These are phyloP conservation scores for Penelope pileata DNA, from an alignment of 2,113 vertebrate species.

Conservation along the genomic window DNA sequence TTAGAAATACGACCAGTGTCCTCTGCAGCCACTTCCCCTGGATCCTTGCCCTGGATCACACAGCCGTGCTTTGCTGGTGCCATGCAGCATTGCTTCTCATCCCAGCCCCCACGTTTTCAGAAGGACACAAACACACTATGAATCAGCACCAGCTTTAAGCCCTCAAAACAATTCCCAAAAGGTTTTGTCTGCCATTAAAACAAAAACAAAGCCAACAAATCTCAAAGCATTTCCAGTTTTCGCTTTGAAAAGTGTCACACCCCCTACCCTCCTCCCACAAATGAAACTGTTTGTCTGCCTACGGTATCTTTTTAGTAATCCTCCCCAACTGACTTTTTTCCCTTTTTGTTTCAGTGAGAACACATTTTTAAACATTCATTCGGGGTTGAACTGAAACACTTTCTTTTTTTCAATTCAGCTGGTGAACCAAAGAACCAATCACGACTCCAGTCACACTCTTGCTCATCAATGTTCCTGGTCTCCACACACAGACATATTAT, in stretches of 20 bases:
- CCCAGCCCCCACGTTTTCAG: not conserved
- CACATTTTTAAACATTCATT: not conserved
- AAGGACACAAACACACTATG: not conserved
- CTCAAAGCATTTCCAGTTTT: slow-evolving; percentile 29
- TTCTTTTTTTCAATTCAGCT: not conserved
- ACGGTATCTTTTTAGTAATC: not conserved
- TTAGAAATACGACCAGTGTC: not conserved
- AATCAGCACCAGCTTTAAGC: not conserved
- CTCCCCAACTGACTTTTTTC: not conserved
- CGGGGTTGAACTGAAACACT: not conserved
- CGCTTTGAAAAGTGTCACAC: not conserved
- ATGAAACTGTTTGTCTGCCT: not conserved
- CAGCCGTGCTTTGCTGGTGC: not conserved
- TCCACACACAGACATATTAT: not conserved
- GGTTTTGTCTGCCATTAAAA: not conserved
- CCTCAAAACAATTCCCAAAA: not conserved
- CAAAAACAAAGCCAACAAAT: not conserved
- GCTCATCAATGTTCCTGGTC: not conserved
- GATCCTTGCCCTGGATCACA: not conserved
- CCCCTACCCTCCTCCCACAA: not conserved
- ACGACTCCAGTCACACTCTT: not conserved
- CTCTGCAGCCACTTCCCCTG: not conserved
- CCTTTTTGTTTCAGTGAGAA: not conserved
- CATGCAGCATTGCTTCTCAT: accelerated
- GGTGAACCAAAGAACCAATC: not conserved